A percentile compares a stretch with the other conserved stretches of the same genome.
These are phyloP conservation scores for Metopia argyrocephala DNA, from an alignment of 2,888 invertebrate species.

Conservation along the genomic window DNA sequence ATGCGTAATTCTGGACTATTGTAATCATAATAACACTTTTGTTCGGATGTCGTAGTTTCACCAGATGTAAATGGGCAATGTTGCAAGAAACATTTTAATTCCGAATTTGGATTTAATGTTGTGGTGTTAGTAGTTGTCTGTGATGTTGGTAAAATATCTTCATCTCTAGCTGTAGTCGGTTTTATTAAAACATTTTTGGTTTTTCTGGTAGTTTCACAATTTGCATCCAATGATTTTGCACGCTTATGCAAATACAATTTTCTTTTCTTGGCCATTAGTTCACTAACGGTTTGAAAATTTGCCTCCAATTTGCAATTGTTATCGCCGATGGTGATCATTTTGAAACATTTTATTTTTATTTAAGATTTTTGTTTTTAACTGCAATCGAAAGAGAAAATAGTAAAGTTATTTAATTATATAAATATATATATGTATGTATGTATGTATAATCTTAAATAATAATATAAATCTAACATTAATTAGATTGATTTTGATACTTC, in stretches of 20 bases:
- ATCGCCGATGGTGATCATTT: slow-evolving; percentile 34
- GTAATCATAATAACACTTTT: neutral
- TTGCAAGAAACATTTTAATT: slow-evolving; percentile 18
- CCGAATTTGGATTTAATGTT: slow-evolving; percentile 29
- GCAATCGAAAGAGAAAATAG: slow-evolving; percentile 13
- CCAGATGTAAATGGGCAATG: slow-evolving; percentile 2
- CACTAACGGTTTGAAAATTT: slow-evolving; percentile 39
- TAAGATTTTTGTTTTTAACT: slow-evolving; percentile 35
- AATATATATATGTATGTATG: too few relatives aligned
- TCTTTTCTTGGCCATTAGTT: slow-evolving; percentile 54
- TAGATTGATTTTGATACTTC: too few relatives aligned
- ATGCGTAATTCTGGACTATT: slow-evolving; percentile 47
- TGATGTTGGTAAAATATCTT: slow-evolving; percentile 61
- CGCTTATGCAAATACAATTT: slow-evolving; percentile 55
- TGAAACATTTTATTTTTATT: slow-evolving; percentile 40
- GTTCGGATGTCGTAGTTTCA: slow-evolving; percentile 14
- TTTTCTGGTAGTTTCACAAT: neutral
- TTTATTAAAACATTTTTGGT: neutral
- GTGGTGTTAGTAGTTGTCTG: slow-evolving; percentile 9
- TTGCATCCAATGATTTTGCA: slow-evolving; percentile 27
- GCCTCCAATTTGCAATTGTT: slow-evolving; percentile 28
- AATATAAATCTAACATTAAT: too few relatives aligned
- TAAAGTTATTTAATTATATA: neutral
- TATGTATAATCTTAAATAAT: too few relatives aligned
- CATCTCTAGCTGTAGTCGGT: slow-evolving; percentile 7